Evolutionary conservation across 2,113 vertebrate genomes (phyloP), one percentile per base, ranked within the genome.

Genomic region (Tachycineta bicolor): DNA sequence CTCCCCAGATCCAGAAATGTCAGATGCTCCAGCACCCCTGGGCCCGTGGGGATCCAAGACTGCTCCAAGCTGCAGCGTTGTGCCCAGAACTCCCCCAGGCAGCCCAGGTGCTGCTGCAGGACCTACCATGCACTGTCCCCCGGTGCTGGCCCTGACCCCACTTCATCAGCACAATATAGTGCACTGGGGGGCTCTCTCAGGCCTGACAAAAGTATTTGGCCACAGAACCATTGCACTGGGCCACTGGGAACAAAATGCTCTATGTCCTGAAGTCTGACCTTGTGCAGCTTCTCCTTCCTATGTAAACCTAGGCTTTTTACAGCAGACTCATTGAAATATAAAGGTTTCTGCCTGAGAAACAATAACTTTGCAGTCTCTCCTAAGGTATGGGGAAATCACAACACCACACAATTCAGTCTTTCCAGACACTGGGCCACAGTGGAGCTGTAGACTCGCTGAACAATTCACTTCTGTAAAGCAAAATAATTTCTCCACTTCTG

Each of bases 11-110:
- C 23, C 29, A 52, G 23, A 59, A 39, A 31, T 29, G 12, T 16
- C 33, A 46, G 44, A 39, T 0, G 0, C 37, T 74, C 26, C 68
- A 67, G 68, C 26, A 58, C 2, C 6, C 14, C 37, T 19, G 17
- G 43, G 22, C 37, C 33, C 0, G 0, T n/a, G 31, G 10, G 16
- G 33, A 22, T 43, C 26, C 10, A 1, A 37, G 16, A 25, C 18
- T 6, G 4, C 15, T 76, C 44, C n/a, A 2, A 0, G 26, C 22
- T 21, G n/a, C 62, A 34, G 23, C 0, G 0, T 24, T 4, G 2
- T 14, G 28, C 23, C 14, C 47, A 28, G 41, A 15, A 17, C 24
- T 15, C 53, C 5, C 34, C 29, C 37, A 22, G 7, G 11, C 13
- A 10, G 47, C 18, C 4, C 10, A 5, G 34, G 6, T 8, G 9